Base-by-base conservation (phyloP, 2,797 vertebrate species). In the Xenops minutus region DNA sequence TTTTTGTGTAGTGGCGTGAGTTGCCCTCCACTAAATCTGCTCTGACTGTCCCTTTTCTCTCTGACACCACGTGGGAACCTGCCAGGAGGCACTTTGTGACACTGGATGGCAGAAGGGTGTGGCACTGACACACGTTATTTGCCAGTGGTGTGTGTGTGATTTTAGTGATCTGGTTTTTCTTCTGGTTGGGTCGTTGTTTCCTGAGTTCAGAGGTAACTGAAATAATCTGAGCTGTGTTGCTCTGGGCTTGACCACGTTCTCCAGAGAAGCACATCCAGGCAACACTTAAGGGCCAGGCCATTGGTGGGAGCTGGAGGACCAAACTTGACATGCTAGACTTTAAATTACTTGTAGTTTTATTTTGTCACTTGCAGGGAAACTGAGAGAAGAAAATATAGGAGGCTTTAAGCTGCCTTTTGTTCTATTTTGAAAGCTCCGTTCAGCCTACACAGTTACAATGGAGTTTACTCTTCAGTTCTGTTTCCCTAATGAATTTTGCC, bases 141-240 rank as follows among this genome's bases (percentile, higher is more conserved):
- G 2, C 29, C 55, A 17, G 20, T 20, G 27, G 1, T 0, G 52
- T 54, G 0, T 30, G 2, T 55, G 54, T 22, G 1, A 17, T 34
- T 77, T 41, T 30, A 41, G 12, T 6, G 5, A 29, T 48, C 7
- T 51, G 8, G 6, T 62, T 75, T 23, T 58, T 39, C 6, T 61
- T 39, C 66, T 72, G 43, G 5, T 66, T 12, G 6, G 21, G 7
- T 6, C 5, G 1, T 63, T 49, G 10, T 56, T 73, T 59, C 5
- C 19, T 30, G 39, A 21, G 55, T 26, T 63, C 34, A 44, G 61
- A 29, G 37, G 14, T 23, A 21, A 58, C 66, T 64, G 73, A 10
- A 58, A 14, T 16, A 27, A 4, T 4, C 1, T 9, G 30, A 43
- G 5, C 61, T 68, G 14, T 52, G n/a, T 30, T 43, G 0, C 17